These are phyloP conservation scores for Agraylea sexmaculata DNA, from an alignment of 1,140 invertebrate species.

Conservation along the genomic window DNA sequence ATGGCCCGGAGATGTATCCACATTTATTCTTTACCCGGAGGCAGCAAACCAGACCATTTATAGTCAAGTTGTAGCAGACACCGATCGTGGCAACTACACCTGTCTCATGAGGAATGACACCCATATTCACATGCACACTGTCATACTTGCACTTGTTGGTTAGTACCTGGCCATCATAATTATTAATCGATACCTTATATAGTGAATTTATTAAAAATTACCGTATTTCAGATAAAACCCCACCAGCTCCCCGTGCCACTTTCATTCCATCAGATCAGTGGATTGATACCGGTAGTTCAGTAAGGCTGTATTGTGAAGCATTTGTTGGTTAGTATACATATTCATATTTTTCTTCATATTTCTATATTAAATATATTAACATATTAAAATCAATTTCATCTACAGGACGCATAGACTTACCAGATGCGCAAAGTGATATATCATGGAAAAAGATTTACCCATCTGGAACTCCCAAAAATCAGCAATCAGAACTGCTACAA, in stretches of 20 bases:
- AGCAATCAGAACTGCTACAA: slow-evolving; percentile 30
- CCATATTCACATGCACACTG: slow-evolving; percentile 47
- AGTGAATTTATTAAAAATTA: background rate
- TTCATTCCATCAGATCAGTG: slow-evolving; percentile 42
- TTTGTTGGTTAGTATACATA: slow-evolving; percentile 48
- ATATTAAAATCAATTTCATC: slow-evolving; percentile 12
- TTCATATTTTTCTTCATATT: background rate
- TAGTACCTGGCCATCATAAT: slow-evolving; percentile 25
- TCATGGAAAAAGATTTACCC: slow-evolving; percentile 47
- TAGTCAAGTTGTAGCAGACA: slow-evolving; percentile 45
- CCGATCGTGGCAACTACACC: slow-evolving; percentile 59
- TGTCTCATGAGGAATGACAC: slow-evolving; percentile 60
- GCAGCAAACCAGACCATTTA: slow-evolving; percentile 68
- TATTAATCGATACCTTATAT: slow-evolving; percentile 1
- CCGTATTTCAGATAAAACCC: slow-evolving; percentile 40
- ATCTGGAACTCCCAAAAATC: slow-evolving; percentile 37
- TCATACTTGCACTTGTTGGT: slow-evolving; percentile 54
- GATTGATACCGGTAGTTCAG: slow-evolving; percentile 42
- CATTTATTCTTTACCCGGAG: slow-evolving; percentile 61
- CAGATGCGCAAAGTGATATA: slow-evolving; percentile 56
- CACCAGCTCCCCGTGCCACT: slow-evolving; percentile 43
- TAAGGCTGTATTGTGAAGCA: slow-evolving; percentile 61
- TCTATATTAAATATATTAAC: background rate
- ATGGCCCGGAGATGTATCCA: slow-evolving; percentile 54
- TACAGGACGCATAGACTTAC: slow-evolving; percentile 47